A percentile compares a stretch with the other conserved stretches of the same genome.
Conservation (phyloP, 2,113 vertebrate genomes). For the Poicephalus gulielmi region DNA sequence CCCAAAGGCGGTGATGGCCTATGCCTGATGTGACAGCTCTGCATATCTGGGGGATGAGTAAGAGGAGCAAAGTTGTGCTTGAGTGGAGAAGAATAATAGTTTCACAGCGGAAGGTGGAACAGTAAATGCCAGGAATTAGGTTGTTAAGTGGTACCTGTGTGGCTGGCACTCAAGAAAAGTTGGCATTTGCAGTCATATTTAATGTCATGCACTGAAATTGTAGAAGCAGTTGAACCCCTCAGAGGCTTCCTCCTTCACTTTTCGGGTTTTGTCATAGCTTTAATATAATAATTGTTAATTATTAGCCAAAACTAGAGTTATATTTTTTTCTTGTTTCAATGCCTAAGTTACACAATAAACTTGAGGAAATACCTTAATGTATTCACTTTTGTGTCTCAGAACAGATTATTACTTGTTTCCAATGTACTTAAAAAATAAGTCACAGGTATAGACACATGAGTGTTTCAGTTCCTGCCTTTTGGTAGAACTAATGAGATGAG, state of each 20-base stretch:
- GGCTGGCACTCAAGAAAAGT: background rate
- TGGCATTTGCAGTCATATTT: background rate
- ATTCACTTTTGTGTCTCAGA: background rate
- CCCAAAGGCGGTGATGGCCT: background rate
- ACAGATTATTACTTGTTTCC: background rate
- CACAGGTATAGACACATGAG: background rate
- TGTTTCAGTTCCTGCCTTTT: background rate
- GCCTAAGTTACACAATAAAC: background rate
- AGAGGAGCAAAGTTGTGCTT: background rate
- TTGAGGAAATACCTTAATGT: background rate
- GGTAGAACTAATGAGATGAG: background rate
- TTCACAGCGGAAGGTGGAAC: constrained; percentile 49
- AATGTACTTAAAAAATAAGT: background rate
- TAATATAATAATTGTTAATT: background rate
- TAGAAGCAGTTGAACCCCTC: background rate
- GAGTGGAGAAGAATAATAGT: constrained; percentile 25
- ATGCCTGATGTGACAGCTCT: background rate
- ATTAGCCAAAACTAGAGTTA: background rate
- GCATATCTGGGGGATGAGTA: background rate
- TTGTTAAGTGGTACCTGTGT: constrained; percentile 9
- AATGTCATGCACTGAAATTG: background rate
- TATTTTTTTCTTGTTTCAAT: background rate
- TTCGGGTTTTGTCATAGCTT: background rate
- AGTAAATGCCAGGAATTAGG: constrained; percentile 3
- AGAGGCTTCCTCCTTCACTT: background rate